Percentiles rank a stretch among this genome's conserved stretches.
These are phyloP conservation scores for Ispidina lecontei DNA, from an alignment of 2,797 vertebrate genomes.

Conservation along the genomic window DNA sequence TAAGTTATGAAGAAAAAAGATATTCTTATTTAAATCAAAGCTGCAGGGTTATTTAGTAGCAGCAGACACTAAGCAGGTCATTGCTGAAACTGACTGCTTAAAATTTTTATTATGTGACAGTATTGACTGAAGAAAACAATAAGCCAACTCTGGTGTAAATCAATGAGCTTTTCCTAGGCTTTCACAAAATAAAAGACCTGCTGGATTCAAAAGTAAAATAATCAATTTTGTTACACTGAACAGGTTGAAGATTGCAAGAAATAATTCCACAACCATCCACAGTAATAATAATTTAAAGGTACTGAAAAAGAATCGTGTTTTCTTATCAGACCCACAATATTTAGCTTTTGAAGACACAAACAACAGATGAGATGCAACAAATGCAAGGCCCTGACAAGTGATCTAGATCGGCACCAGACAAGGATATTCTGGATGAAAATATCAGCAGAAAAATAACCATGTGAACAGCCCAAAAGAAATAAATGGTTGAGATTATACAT, in stretches of 20 bases:
- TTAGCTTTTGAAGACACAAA: background rate
- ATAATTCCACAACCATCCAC: background rate
- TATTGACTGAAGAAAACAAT: slow-evolving; percentile 66
- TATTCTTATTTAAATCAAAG: background rate
- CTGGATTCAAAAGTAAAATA: slow-evolving; percentile 62
- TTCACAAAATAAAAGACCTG: slow-evolving; percentile 66
- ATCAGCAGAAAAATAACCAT: background rate
- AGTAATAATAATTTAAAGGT: background rate
- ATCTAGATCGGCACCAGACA: background rate
- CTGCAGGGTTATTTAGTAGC: background rate
- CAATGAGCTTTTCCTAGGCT: slow-evolving; percentile 59
- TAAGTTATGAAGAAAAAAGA: background rate
- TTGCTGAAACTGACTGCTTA: background rate
- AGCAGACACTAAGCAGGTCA: background rate
- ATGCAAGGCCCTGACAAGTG: background rate
- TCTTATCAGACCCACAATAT: background rate
- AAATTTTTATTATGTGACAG: slow-evolving; percentile 57
- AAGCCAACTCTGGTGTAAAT: slow-evolving; percentile 45
- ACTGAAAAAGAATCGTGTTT: background rate
- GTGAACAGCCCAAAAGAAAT: background rate
- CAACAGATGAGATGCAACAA: background rate
- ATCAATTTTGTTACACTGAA: slow-evolving; percentile 45
- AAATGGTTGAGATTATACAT: background rate
- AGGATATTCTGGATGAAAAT: background rate
- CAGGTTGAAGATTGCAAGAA: slow-evolving; percentile 1